phyloP scores from a whole-genome alignment of 2,113 vertebrate species.

The Halichoeres trimaculatus region DNA sequence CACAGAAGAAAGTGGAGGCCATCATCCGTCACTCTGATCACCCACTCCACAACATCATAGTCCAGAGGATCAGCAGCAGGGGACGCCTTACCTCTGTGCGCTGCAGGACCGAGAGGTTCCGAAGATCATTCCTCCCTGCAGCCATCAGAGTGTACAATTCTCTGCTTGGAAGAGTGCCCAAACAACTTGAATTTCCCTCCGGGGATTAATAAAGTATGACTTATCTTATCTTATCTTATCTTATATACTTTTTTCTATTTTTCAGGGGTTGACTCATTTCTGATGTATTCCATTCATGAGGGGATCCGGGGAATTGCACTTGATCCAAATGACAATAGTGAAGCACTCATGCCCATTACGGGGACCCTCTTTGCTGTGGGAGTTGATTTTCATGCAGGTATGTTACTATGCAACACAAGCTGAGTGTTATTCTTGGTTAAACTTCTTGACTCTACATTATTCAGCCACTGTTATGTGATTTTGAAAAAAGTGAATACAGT shows the following conservation, averaged over 20 bases:
- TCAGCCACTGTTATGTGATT: neutral
- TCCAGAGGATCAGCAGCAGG: no score
- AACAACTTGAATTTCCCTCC: no score
- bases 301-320: conserved; percentile 94
- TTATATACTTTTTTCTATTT: conserved; percentile 3
- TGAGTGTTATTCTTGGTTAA: neutral
- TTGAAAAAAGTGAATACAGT: neutral
- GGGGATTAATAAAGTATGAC: no score
- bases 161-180: no score
- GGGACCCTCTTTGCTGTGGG: conserved; percentile 96
- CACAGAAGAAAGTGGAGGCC: no score
- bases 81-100: no score
- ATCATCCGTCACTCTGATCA: no score
- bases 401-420: neutral
- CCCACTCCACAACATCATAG: no score
- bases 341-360: conserved; percentile 96
- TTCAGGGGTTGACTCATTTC: conserved; percentile 94
- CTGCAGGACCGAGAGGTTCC: no score
- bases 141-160: no score
- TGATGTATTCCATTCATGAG: conserved; percentile 98
- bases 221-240: no score
- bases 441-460: neutral
- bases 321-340: conserved; percentile 93
- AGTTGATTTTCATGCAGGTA: conserved; percentile 98
- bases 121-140: no score